Base-by-base conservation (phyloP, 2,797 vertebrate genomes). In the Chanos chanos region DNA sequence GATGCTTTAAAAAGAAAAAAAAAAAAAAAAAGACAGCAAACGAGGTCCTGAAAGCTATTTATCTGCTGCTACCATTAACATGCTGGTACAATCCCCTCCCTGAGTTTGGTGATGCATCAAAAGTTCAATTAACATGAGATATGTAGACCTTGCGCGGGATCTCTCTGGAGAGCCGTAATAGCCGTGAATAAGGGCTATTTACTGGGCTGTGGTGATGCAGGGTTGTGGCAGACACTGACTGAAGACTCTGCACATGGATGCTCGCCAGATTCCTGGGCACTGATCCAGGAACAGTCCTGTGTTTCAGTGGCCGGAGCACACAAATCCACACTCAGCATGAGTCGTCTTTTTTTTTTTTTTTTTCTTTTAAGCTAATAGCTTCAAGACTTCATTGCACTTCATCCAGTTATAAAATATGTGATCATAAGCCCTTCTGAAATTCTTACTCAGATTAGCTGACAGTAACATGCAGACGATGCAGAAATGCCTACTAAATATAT, bases 11-110 rank as follows among this genome's bases (percentile, higher is more conserved):
- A 61, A 58, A 61, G 72, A 31, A n/a, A 41, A 43, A 58, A 39
- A 47, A 52, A 52, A 13, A 56, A 28, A 25, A 27, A 5, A 40
- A 33, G 41, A 53, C 21, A 7, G 44, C 44, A 10, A 21, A 45
- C 10, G 9, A n/a, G 21, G 43, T 10, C 22, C 24, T 37, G 40
- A 56, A 39, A 56, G 64, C 65, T 59, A 70, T 71, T 66, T 66
- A 68, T 77, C 74, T 68, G 28, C 34, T 28, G 41, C 41, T 22
- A 66, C 52, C 57, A 67, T 73, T 71, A 75, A 51, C 41, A 53
- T 49, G 40, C 37, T 5, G 36, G 49, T 49, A 49, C 5, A 44
- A 64, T 47, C 27, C 47, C 27, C 47, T 68, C 52, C 55, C 69
- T 37, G 33, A 15, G 41, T 64, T 70, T 39, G 41, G 49, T 18